Base-by-base conservation (phyloP, 1,140 invertebrate genomes). In the Aphelenchoides avenae region DNA sequence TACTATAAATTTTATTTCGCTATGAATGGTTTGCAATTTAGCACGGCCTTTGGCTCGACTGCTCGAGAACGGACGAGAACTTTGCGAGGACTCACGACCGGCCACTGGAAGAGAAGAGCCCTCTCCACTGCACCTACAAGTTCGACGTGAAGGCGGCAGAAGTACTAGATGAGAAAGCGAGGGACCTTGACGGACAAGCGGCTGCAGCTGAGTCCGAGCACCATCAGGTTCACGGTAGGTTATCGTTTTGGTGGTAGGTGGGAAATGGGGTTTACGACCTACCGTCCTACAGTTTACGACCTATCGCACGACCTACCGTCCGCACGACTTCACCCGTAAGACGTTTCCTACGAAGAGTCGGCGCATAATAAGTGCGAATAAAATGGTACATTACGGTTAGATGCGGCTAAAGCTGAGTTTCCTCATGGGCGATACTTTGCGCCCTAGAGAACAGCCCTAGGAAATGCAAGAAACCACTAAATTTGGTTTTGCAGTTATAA, bases 61-160 rank as follows among this genome's bases (percentile, higher is more conserved):
- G 72, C 43, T 66, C 71, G 11, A 49, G 74, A 33, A 56, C 71
- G 20, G 64, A 76, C 34, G 50, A 34, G 41, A 44, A 7, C 37
- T 57, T 26, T 34, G 34, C 11, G 26, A 56, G 37, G 24, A n/a
- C 55, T n/a, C n/a, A n/a, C 9, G 33, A 27, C 33, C 40, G 57
- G 37, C 27, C 48, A 42, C 33, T 46, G 29, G 52, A 52, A 7
- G 55, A 76, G 26, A 57, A 68, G 30, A 49, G 43, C 31, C 73
- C 74, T 3, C 53, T 75, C 7, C 72, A 75, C 49, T 75, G 72
- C 31, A 75, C 74, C 1, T 75, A 75, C 39, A 75, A 75, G 54
- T 75, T 75, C 47, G 72, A 75, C 51, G 49, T 65, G 31, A 50
- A 64, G 7, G 68, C 71, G 3, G 54, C 48, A 3, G 49, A 75